These are phyloP conservation scores for Tetranychus piercei DNA, from an alignment of 2,888 invertebrate species.

Conservation along the genomic window DNA sequence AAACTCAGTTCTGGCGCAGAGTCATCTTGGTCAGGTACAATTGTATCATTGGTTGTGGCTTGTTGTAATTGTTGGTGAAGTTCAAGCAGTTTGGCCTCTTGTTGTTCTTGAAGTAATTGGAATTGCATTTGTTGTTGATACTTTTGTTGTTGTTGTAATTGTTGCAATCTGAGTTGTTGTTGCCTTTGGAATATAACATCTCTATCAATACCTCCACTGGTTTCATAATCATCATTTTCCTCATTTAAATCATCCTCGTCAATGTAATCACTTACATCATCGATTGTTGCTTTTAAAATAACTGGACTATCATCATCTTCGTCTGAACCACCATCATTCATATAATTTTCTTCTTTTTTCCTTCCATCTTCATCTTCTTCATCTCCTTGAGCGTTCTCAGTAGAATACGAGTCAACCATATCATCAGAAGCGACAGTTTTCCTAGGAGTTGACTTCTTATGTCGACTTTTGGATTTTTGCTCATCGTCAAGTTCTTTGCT, in stretches of 20 bases:
- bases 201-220: neutral
- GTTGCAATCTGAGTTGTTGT: constrained; percentile 10
- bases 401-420: neutral
- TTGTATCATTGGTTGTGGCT: constrained; percentile 3
- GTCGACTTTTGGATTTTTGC: neutral
- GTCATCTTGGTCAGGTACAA: neutral
- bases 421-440: constrained; percentile 3
- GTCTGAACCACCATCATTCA: neutral
- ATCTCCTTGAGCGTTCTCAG: neutral
- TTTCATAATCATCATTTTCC: constrained; percentile 10
- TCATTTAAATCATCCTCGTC: constrained; percentile 3
- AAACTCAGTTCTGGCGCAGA: neutral
- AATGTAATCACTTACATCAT: neutral
- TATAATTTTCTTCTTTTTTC: neutral
- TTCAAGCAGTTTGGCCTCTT: constrained; percentile 8
- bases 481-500: neutral
- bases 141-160: constrained; percentile 5
- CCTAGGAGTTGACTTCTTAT: neutral
- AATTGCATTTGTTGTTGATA: constrained; percentile 6
- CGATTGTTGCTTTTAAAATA: neutral
- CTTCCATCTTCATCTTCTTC: neutral
- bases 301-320: constrained; percentile 8
- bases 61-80: constrained; percentile 7
- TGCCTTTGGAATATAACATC: constrained; percentile 13
- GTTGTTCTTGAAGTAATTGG: constrained; percentile 1